Percentiles rank a stretch among this genome's conserved stretches.
phyloP scores from a whole-genome alignment of 2,113 vertebrate genomes.

The Rhinichthys klamathensis region DNA sequence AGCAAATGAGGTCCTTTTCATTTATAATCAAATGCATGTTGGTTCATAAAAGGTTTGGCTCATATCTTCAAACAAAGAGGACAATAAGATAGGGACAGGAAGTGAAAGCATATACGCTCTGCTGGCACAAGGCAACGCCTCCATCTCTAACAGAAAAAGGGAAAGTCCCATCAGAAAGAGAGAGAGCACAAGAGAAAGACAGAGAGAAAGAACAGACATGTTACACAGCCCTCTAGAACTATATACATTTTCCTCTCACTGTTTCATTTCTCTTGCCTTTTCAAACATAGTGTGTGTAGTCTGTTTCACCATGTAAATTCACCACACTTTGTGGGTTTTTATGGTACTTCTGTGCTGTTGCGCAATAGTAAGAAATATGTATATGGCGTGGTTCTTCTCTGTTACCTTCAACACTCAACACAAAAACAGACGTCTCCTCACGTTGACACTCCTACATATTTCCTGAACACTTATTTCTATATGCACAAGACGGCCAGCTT shows the following conservation, averaged over 20 bases:
- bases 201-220: conserved; percentile 10
- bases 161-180: conserved; percentile 42
- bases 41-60: conserved; percentile 32
- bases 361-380: background rate
- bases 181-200: background rate
- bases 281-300: background rate
- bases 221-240: background rate
- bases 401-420: background rate
- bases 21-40: background rate
- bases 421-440: background rate
- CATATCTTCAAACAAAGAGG: background rate
- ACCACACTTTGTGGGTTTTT: background rate
- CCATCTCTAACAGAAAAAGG: conserved; percentile 25
- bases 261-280: background rate
- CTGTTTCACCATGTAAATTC: background rate
- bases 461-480: conserved; percentile 5
- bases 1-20: background rate
- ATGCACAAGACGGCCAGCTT: background rate
- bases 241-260: background rate
- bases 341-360: background rate
- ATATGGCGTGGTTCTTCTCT: background rate
- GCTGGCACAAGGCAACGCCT: conserved; percentile 21
- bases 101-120: conserved; percentile 55
- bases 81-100: conserved; percentile 50
- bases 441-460: conserved; percentile 1